These are phyloP conservation scores for human DNA, from an alignment of 2,113 vertebrate genomes.

Conservation along the genomic window DNA sequence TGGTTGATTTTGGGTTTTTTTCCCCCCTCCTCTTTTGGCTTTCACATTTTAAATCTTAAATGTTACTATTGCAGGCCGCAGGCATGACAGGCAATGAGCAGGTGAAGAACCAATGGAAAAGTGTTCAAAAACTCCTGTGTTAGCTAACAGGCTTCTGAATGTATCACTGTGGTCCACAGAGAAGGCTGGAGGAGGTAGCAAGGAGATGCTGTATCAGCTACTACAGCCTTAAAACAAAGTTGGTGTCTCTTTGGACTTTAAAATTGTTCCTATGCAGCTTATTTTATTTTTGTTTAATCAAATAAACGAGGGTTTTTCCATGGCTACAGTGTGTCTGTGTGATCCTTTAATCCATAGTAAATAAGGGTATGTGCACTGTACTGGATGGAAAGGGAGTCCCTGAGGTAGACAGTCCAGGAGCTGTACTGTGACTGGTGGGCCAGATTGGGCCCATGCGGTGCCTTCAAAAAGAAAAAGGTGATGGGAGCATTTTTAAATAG, in stretches of 20 bases:
- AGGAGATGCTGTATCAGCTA: conserved; percentile 91
- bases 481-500: background rate
- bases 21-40: background rate
- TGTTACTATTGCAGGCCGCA: conserved; percentile 55
- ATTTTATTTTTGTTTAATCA: conserved; percentile 94
- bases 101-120: conserved; percentile 73
- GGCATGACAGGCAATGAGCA: conserved; percentile 83
- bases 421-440: accelerated
- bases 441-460: background rate
- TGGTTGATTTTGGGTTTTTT: background rate
- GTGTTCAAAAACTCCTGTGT: conserved; percentile 83
- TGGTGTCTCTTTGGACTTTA: conserved; percentile 96
- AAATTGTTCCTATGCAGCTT: conserved; percentile 98
- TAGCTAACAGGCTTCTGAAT: conserved; percentile 87
- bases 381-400: accelerated
- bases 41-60: conserved; percentile 57
- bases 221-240: conserved; percentile 91
- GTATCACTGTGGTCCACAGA: conserved; percentile 88
- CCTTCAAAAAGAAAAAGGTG: background rate
- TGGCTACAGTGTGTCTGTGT: conserved; percentile 73
- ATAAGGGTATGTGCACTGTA: accelerated
- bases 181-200: conserved; percentile 89
- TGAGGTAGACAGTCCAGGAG: too few relatives aligned
- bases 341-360: conserved; percentile 34
- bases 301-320: conserved; percentile 91